Base-by-base conservation (phyloP, 1,140 invertebrate species). In the Bemisia tabaci region DNA sequence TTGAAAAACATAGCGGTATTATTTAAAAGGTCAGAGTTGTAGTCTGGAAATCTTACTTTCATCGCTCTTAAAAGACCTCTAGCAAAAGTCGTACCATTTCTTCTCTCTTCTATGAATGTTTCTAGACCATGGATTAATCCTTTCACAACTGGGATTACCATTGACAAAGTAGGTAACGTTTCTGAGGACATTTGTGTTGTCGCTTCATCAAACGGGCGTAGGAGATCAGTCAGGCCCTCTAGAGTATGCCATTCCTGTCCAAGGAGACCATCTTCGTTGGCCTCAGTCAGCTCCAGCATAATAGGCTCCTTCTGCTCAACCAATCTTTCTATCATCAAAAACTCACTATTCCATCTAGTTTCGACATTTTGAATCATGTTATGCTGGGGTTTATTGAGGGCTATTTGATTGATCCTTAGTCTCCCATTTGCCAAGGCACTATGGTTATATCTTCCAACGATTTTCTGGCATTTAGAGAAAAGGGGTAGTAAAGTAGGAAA, bases 301-400 rank as follows among this genome's bases (percentile, higher is more conserved):
- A 70, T 67, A 2, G 69, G 60, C 26, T 61, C 22, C 64, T 73
- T 73, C 48, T 71, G 65, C 39, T 71, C 64, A 17, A 69, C 39
- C 26, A 70, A 69, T 59, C 68, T 48, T 22, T 69, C 58, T 25
- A 74, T 11, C 72, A 73, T 74, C 22, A 71, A 68, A 70, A 69
- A 73, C 33, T 65, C 65, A 58, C 68, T 68, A 33, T 73, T 72
- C 71, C 73, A 74, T 22, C 69, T n/a, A 23, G 68, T 73, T 23
- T 39, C 12, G 58, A 74, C 70, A 69, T 73, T 70, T 58, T 69
- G 68, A 22, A 71, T 67, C 9, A 74, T 68, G 63, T 68, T 69
- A 59, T 70, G 68, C 12, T 68, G 12, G 66, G 63, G 70, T 17
- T 72, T 26, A 39, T 68, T 58, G 22, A 73, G 60, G 1, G 62